A percentile compares a stretch with the other conserved stretches of the same genome.
Evolutionary conservation across 2,113 vertebrate genomes (phyloP).

Genomic region (Ochotona princeps): DNA sequence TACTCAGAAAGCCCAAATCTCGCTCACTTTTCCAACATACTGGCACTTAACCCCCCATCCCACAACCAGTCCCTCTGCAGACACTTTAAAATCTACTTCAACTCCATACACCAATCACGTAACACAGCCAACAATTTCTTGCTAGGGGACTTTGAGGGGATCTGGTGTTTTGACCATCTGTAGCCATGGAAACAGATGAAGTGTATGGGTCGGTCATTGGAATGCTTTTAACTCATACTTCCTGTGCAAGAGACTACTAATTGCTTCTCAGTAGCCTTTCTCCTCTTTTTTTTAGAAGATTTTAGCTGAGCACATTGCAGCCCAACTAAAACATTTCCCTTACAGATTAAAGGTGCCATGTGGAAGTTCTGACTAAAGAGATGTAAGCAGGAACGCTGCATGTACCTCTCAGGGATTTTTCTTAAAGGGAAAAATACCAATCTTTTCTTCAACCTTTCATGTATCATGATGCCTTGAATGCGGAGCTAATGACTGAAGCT

Average conservation of each 20-base stretch:
- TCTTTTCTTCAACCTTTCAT: background rate
- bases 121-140: slow-evolving; percentile 61
- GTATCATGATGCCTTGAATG: background rate
- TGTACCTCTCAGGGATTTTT: slow-evolving; percentile 1
- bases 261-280: slow-evolving; percentile 64
- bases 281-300: slow-evolving; percentile 29
- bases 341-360: slow-evolving; percentile 27
- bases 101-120: slow-evolving; percentile 14
- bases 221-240: slow-evolving; percentile 76
- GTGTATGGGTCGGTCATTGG: slow-evolving; percentile 70
- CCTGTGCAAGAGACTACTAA: slow-evolving; percentile 75
- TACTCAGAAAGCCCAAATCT: background rate
- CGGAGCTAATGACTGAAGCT: background rate
- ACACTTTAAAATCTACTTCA: slow-evolving; percentile 54
- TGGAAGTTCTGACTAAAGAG: background rate
- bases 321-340: slow-evolving; percentile 45
- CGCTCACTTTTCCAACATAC: background rate
- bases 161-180: slow-evolving; percentile 63
- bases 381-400: background rate
- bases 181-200: slow-evolving; percentile 76
- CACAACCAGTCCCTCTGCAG: slow-evolving; percentile 20
- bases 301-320: slow-evolving; percentile 30
- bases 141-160: background rate
- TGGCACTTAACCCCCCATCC: background rate
- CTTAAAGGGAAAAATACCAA: slow-evolving; percentile 35